These are phyloP conservation scores for Vombatus ursinus DNA, from an alignment of 2,113 vertebrate species.

Conservation along the genomic window DNA sequence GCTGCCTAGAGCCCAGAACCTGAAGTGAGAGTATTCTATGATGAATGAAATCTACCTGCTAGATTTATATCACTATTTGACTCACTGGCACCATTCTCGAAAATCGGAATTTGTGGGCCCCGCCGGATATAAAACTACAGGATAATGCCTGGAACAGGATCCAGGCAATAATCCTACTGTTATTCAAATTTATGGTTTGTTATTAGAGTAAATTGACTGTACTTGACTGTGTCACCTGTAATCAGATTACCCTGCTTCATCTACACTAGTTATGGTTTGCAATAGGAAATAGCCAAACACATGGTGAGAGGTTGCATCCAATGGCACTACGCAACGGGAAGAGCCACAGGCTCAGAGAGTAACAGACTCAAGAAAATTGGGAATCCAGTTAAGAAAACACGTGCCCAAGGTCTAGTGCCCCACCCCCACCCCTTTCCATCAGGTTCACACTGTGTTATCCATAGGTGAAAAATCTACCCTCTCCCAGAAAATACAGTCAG, in stretches of 20 bases:
- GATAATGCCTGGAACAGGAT: neutral
- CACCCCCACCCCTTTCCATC: neutral
- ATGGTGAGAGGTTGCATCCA: neutral
- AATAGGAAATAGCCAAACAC: neutral
- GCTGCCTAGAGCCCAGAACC: conserved; percentile 13
- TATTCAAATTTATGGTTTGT: neutral
- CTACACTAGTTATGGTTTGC: neutral
- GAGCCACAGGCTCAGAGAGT: neutral
- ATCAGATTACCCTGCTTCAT: neutral
- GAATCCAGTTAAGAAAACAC: neutral
- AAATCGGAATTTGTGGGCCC: neutral
- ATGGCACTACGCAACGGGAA: neutral
- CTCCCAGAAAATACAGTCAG: neutral
- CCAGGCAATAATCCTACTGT: neutral
- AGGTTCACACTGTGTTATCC: neutral
- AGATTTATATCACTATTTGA: neutral
- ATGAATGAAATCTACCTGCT: conserved; percentile 40
- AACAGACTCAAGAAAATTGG: neutral
- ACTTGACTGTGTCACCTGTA: neutral
- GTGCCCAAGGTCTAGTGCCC: neutral
- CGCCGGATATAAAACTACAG: neutral
- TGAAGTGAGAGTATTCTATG: neutral
- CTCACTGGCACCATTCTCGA: neutral
- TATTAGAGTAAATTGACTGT: neutral
- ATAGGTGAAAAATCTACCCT: neutral